Evolutionary conservation across 2,797 vertebrate species (phyloP).

Genomic region (Echeneis naucrates): DNA sequence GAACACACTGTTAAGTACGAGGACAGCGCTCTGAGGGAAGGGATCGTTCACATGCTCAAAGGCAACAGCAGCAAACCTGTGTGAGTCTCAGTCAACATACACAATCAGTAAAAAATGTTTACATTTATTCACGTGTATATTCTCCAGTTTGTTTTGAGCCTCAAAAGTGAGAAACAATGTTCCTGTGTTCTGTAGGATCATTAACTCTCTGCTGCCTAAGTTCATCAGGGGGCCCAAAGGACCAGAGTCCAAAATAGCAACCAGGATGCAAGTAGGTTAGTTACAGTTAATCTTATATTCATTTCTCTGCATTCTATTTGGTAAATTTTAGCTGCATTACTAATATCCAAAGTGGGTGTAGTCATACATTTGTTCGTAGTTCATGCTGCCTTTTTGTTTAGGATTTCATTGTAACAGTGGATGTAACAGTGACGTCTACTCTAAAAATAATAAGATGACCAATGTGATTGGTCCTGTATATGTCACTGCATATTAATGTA

Average conservation of each 20-base stretch:
- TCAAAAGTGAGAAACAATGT: background rate
- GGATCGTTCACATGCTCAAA: slow-evolving; percentile 81
- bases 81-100: slow-evolving; percentile 66
- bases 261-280: slow-evolving; percentile 71
- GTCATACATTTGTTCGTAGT: background rate
- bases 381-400: background rate
- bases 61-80: slow-evolving; percentile 76
- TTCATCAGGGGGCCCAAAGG: slow-evolving; percentile 77
- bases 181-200: slow-evolving; percentile 66
- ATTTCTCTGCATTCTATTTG: background rate
- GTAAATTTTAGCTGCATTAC: background rate
- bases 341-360: background rate
- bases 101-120: too few relatives aligned
- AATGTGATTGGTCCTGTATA: background rate
- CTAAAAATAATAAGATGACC: background rate
- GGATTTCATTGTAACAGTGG: background rate
- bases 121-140: background rate
- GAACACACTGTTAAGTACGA: slow-evolving; percentile 82
- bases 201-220: slow-evolving; percentile 79
- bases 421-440: background rate
- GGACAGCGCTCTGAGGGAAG: slow-evolving; percentile 70
- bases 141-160: slow-evolving; percentile 5
- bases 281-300: slow-evolving; percentile 3
- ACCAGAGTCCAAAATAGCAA: slow-evolving; percentile 81
- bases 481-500: background rate